A percentile compares a stretch with the other conserved stretches of the same genome.
phyloP scores from a whole-genome alignment of 2,113 vertebrate species.

The Mastomys natalensis region DNA sequence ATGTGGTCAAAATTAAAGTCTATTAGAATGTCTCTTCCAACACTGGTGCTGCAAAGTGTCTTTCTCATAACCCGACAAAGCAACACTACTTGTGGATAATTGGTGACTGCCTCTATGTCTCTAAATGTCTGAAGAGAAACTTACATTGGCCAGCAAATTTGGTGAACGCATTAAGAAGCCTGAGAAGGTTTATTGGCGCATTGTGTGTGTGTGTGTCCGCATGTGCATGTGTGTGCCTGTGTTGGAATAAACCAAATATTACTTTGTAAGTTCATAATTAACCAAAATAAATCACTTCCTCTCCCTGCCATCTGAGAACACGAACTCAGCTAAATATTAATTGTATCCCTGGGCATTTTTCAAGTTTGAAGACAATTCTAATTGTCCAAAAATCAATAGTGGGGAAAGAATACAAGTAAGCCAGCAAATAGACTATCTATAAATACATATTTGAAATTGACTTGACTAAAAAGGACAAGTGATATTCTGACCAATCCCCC shows the following conservation, averaged over 20 bases:
- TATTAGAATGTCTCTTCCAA: neutral
- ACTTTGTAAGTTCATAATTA: neutral
- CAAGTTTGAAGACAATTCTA: neutral
- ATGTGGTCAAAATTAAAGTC: neutral
- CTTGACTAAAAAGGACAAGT: neutral
- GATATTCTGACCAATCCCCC: neutral
- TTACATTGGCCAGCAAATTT: neutral
- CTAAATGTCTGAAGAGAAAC: neutral
- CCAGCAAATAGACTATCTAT: neutral
- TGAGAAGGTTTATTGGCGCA: neutral
- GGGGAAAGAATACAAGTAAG: neutral
- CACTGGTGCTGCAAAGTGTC: neutral
- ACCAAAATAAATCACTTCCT: neutral
- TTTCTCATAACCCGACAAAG: neutral
- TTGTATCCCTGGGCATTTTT: neutral
- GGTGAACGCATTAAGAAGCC: neutral
- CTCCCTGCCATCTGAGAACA: neutral
- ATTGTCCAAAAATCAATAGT: neutral
- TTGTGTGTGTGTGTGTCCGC: neutral
- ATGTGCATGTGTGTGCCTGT: neutral
- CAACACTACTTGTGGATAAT: neutral
- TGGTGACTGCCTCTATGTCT: neutral
- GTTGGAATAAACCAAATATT: neutral
- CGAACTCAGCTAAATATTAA: neutral
- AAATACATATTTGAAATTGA: neutral